phyloP scores from a whole-genome alignment of 2,797 vertebrate species.

The Eurystomus glaucurus region DNA sequence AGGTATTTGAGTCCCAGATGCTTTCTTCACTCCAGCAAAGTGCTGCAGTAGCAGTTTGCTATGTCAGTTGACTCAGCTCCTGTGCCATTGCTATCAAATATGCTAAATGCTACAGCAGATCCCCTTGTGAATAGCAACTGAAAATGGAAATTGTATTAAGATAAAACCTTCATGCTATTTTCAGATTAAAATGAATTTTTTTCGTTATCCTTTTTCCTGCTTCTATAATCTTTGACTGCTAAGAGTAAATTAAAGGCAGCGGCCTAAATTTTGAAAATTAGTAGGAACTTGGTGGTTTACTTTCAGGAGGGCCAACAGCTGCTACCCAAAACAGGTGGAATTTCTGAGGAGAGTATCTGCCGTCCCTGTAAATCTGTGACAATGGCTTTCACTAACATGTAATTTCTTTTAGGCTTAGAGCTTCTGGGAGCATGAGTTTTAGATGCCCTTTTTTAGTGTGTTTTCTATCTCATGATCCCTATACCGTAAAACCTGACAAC shows the following conservation, averaged over 20 bases:
- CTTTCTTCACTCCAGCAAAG: conserved; percentile 4
- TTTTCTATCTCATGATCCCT: neutral
- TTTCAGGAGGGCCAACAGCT: neutral
- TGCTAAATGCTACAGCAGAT: conserved; percentile 6
- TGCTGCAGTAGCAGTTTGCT: neutral
- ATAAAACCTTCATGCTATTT: conserved; percentile 36
- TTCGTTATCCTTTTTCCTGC: conserved; percentile 21
- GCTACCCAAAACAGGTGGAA: neutral
- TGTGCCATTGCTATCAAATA: conserved; percentile 4
- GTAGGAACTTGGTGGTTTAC: neutral
- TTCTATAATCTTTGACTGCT: conserved; percentile 32
- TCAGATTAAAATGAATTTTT: neutral
- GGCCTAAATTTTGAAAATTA: conserved; percentile 3
- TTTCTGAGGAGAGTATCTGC: neutral
- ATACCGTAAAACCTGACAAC: neutral
- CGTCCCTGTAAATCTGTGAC: neutral
- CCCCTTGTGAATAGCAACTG: neutral
- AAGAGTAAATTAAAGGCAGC: neutral
- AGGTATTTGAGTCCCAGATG: conserved; percentile 10
- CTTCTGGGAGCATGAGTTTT: neutral
- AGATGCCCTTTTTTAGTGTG: neutral
- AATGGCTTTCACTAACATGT: neutral
- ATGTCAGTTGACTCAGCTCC: neutral
- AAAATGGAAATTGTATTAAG: conserved; percentile 56
- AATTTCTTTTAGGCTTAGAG: neutral